These are phyloP conservation scores for Micropoecilia bifurca DNA, from an alignment of 2,797 vertebrate genomes.

Conservation along the genomic window DNA sequence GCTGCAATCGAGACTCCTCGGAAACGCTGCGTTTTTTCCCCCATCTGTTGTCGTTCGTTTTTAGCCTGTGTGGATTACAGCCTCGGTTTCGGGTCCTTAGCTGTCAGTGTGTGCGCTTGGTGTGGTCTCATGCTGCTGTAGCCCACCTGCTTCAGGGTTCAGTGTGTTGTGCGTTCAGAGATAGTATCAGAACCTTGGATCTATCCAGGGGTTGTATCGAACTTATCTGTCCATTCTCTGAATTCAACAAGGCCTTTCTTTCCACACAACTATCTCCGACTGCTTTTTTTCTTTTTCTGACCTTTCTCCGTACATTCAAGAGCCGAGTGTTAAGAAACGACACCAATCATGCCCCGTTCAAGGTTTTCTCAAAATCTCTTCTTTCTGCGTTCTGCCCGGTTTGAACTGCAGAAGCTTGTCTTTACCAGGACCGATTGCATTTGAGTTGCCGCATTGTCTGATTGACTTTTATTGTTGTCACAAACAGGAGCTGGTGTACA, in stretches of 20 bases:
- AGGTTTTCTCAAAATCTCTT: background rate
- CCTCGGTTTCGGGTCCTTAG: background rate
- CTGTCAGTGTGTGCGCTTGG: background rate
- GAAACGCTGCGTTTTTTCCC: background rate
- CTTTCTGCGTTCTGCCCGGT: background rate
- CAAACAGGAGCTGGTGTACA: background rate
- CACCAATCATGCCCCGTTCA: background rate
- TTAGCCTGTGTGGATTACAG: background rate
- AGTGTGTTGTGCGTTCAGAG: background rate
- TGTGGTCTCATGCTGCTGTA: background rate
- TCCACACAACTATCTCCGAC: background rate
- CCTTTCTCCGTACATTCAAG: background rate
- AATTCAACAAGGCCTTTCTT: background rate
- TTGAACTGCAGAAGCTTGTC: background rate
- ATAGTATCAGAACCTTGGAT: background rate
- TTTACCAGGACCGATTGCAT: background rate
- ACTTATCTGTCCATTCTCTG: background rate
- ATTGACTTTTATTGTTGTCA: background rate
- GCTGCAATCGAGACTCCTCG: background rate
- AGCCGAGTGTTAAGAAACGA: background rate
- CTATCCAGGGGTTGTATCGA: background rate
- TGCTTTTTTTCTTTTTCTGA: conserved; percentile 9
- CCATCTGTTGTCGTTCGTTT: background rate
- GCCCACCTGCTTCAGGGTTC: background rate
- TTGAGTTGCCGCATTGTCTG: background rate